phyloP scores from a whole-genome alignment of 2,113 vertebrate genomes.

The Pipra filicauda region DNA sequence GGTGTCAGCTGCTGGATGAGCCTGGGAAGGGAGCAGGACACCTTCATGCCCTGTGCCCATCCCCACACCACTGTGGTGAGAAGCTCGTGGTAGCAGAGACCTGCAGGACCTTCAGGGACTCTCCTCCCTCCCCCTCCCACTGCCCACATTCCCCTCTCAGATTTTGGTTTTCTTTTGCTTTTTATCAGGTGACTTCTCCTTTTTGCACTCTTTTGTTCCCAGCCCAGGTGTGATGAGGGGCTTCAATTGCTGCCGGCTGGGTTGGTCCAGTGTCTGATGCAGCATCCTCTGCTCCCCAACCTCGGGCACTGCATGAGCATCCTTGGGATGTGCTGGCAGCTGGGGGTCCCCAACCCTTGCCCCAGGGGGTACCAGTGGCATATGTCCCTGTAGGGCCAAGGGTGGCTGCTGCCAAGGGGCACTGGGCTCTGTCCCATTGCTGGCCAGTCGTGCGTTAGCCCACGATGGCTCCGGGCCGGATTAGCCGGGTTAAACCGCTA shows the following conservation, averaged over 20 bases:
- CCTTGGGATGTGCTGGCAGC: neutral
- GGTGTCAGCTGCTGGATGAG: neutral
- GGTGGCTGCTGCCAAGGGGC: neutral
- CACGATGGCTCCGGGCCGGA: neutral
- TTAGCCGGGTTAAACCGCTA: constrained; percentile 40
- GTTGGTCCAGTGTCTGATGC: fast-evolving
- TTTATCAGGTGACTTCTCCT: neutral
- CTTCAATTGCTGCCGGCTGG: fast-evolving
- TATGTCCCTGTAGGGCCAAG: fast-evolving
- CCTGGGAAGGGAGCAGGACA: neutral
- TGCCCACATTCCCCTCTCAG: neutral
- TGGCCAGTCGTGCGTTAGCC: neutral
- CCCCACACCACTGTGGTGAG: fast-evolving
- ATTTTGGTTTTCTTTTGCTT: neutral
- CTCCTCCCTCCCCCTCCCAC: neutral
- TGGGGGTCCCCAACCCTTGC: fast-evolving
- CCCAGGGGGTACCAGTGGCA: fast-evolving
- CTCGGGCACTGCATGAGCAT: fast-evolving
- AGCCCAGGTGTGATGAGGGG: too few species aligned
- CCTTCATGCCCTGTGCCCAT: fast-evolving
- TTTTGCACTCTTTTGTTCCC: neutral
- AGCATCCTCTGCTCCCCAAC: neutral
- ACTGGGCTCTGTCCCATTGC: neutral
- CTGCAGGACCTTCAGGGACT: fast-evolving
- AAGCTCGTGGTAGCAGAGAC: neutral